Conservation (phyloP, 2,888 invertebrate species). For the Buathra laborator region DNA sequence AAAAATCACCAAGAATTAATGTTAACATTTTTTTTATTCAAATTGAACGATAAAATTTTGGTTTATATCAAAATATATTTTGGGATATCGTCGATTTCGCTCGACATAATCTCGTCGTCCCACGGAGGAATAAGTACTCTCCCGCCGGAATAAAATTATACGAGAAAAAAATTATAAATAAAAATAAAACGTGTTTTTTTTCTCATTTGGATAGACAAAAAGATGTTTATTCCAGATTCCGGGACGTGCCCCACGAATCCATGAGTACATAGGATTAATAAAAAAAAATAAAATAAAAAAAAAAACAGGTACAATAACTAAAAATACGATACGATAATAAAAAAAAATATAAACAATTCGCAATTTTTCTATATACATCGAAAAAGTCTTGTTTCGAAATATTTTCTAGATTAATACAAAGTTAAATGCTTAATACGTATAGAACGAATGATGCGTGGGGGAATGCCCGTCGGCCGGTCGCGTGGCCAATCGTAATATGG, state of each 20-base stretch:
- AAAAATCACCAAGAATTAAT: neutral
- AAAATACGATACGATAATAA: no score
- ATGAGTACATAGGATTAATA: neutral
- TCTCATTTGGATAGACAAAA: neutral
- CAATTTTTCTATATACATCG: slow-evolving; percentile 7
- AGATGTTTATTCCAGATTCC: slow-evolving; percentile 8
- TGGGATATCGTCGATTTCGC: neutral
- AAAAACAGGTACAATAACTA: slow-evolving; percentile 30
- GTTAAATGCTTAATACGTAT: neutral
- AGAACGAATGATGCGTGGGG: neutral
- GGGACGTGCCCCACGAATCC: slow-evolving; percentile 7
- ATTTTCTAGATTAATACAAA: neutral
- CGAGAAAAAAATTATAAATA: slow-evolving; percentile 11
- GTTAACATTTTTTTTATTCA: neutral
- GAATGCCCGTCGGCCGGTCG: slow-evolving; percentile 45
- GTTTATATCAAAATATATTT: neutral
- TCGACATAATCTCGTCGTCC: neutral
- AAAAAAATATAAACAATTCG: neutral
- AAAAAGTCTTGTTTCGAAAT: neutral
- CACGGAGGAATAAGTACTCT: neutral
- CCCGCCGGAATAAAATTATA: slow-evolving; percentile 16
- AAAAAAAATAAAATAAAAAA: no score
- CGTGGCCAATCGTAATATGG: no score
- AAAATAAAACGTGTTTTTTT: neutral
- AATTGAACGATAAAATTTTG: neutral